Percentiles rank a stretch among this genome's conserved stretches.
phyloP scores from a whole-genome alignment of 37 sponge, comb jelly and placozoan genomes.

The Diacarnus erythraeanus region DNA sequence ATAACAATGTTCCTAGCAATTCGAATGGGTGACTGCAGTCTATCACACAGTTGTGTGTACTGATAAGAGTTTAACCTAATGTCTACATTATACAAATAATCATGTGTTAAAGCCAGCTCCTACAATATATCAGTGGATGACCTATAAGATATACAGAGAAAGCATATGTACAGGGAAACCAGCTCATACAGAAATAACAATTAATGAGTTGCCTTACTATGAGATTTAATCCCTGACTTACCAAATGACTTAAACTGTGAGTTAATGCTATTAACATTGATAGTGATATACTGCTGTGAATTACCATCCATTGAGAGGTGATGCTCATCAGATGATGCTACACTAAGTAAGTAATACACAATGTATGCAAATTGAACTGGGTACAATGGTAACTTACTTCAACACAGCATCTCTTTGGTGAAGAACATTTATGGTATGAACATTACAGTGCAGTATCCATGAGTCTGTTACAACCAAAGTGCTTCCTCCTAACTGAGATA shows the following conservation, averaged over 20 bases:
- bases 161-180: too few relatives aligned
- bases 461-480: constrained; percentile 85
- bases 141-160: too few relatives aligned
- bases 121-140: too few relatives aligned
- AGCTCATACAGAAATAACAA: too few relatives aligned
- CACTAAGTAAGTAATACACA: constrained; percentile 20
- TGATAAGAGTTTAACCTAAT: constrained; percentile 77
- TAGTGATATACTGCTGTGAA: constrained; percentile 51
- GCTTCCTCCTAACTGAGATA: constrained; percentile 50
- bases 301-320: constrained; percentile 32
- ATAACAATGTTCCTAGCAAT: constrained; percentile 84
- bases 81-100: constrained; percentile 9
- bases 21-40: constrained; percentile 66
- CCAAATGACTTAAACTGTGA: constrained; percentile 38
- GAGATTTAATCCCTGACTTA: constrained; percentile 9
- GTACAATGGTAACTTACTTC: constrained; percentile 31
- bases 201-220: too few relatives aligned
- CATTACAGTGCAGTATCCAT: constrained; percentile 74
- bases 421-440: constrained; percentile 45
- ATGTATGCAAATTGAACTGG: not conserved
- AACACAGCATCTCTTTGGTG: constrained; percentile 59
- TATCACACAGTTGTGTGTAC: constrained; percentile 67
- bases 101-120: not conserved
- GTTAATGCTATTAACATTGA: constrained; percentile 50
- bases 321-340: constrained; percentile 60